A percentile compares a stretch with the other conserved stretches of the same genome.
Evolutionary conservation across 2,113 vertebrate genomes (phyloP).

Genomic region (Dipodomys spectabilis): DNA sequence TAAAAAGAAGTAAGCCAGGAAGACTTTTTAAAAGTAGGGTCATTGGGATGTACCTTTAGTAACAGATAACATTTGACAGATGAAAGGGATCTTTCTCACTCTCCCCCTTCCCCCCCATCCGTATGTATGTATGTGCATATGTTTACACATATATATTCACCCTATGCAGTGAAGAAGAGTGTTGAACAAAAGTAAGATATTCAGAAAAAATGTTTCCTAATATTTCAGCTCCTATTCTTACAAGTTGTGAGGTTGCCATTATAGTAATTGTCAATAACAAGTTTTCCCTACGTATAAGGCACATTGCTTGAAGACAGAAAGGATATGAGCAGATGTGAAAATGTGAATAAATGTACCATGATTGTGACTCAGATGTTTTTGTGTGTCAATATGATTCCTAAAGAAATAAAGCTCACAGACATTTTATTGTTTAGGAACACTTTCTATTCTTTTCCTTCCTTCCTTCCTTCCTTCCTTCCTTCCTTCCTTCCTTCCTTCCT

Average conservation of each 20-base stretch:
- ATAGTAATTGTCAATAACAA: neutral
- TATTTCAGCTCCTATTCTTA: conserved; percentile 45
- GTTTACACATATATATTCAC: too few species aligned
- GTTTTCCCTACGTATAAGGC: neutral
- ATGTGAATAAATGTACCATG: neutral
- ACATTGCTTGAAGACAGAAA: conserved; percentile 27
- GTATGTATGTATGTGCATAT: too few species aligned
- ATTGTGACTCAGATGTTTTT: conserved; percentile 57
- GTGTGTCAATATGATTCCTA: conserved; percentile 55
- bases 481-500: too few species aligned
- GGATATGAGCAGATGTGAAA: neutral
- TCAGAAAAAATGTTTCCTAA: conserved; percentile 21
- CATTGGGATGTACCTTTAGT: neutral
- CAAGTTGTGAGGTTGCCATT: conserved; percentile 13
- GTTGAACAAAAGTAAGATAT: neutral
- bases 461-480: too few species aligned
- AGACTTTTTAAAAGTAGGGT: neutral
- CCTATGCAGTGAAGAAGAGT: neutral
- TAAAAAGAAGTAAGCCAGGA: neutral
- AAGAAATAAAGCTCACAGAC: conserved; percentile 71
- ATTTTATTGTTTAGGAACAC: conserved; percentile 68
- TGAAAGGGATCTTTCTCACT: neutral
- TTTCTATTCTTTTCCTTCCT: conserved; percentile 42
- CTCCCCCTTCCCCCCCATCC: too few species aligned
- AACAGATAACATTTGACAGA: neutral